Conservation (phyloP, 1,140 invertebrate species). For the Ectropis grisescens region DNA sequence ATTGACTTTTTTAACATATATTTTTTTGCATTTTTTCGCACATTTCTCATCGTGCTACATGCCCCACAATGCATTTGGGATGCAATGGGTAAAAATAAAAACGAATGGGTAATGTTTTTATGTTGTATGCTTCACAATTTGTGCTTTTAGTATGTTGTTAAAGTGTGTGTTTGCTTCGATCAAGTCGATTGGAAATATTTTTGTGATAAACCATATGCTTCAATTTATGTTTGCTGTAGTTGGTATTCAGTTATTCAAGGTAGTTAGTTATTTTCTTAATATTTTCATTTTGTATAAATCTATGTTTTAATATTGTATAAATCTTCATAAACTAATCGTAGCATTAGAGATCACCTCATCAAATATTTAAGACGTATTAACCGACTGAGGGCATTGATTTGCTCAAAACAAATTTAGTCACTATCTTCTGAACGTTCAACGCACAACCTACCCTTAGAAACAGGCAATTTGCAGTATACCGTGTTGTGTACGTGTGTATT, state of each 20-base stretch:
- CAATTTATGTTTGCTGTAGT: constrained; percentile 99
- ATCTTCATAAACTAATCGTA: too few species aligned
- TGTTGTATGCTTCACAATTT: constrained; percentile 24
- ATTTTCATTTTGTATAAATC: too few species aligned
- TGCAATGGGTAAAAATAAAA: constrained; percentile 19
- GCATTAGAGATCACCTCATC: too few species aligned
- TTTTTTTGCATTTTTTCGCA: constrained; percentile 42
- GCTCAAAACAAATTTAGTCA: too few species aligned
- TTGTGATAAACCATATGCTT: constrained; percentile 97
- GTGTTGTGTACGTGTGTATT: too few species aligned
- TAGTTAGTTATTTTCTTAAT: constrained; percentile 50
- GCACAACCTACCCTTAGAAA: too few species aligned
- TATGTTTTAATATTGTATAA: constrained; percentile 9
- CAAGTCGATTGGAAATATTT: constrained; percentile 99
- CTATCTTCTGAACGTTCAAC: too few species aligned
- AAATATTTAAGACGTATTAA: too few species aligned
- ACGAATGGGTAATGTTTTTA: constrained; percentile 16
- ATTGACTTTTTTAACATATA: constrained; percentile 32
- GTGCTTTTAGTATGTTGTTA: constrained; percentile 91
- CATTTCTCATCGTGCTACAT: constrained; percentile 32
- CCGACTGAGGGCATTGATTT: too few species aligned
- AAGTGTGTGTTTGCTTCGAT: constrained; percentile 98
- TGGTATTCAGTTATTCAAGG: constrained; percentile 99
- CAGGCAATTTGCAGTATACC: too few species aligned
- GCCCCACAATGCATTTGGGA: constrained; percentile 35